These are phyloP conservation scores for Catostomus latipinnis DNA, from an alignment of 2,797 vertebrate species.

Conservation along the genomic window DNA sequence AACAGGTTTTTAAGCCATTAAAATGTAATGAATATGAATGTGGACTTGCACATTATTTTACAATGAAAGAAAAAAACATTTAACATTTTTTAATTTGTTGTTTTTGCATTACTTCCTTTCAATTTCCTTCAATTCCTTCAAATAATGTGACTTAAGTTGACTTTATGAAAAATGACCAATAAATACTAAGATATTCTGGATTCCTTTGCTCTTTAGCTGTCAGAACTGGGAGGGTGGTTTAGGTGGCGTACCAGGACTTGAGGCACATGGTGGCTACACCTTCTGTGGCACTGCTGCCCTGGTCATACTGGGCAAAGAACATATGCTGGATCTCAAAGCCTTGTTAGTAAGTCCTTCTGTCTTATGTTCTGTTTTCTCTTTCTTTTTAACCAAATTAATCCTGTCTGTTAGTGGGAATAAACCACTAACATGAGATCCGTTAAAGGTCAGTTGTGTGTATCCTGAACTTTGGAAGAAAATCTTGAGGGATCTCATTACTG, in stretches of 20 bases:
- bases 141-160: no score
- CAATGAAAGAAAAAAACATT: no score
- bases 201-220: constrained; percentile 77
- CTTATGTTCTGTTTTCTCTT: background rate
- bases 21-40: no score
- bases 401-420: constrained; percentile 22
- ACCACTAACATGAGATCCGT: background rate
- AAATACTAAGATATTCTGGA: background rate
- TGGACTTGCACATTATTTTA: no score
- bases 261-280: constrained; percentile 94
- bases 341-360: constrained; percentile 82
- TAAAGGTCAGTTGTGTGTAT: constrained; percentile 20
- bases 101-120: no score
- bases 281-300: constrained; percentile 93
- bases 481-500: constrained; percentile 10
- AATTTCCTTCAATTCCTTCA: no score
- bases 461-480: background rate
- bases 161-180: background rate
- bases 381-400: background rate
- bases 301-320: constrained; percentile 91
- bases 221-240: constrained; percentile 98
- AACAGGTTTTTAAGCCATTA: no score
- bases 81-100: no score
- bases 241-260: constrained; percentile 92
- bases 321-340: constrained; percentile 89